Conservation (phyloP, 1,140 invertebrate genomes). For the Homarus americanus region DNA sequence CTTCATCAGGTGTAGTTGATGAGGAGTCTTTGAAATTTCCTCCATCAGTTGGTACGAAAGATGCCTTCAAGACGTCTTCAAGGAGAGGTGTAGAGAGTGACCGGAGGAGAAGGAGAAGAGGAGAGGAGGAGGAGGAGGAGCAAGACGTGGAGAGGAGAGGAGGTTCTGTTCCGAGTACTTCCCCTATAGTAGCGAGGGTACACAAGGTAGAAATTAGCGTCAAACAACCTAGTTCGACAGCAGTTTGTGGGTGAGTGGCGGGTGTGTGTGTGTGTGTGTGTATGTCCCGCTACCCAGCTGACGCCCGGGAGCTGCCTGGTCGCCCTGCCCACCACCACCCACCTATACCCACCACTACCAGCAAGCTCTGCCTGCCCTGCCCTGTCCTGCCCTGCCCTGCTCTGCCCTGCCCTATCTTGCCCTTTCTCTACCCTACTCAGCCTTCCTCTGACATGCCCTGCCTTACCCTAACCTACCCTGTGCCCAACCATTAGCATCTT, state of each 20-base stretch:
- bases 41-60: too few relatives aligned
- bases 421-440: not conserved
- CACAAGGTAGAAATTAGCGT: not conserved
- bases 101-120: too few relatives aligned
- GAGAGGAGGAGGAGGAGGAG: too few relatives aligned
- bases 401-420: not conserved
- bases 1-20: too few relatives aligned
- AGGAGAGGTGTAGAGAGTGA: too few relatives aligned
- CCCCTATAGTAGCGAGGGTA: too few relatives aligned
- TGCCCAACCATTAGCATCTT: too few relatives aligned
- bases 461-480: too few relatives aligned
- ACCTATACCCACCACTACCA: not conserved
- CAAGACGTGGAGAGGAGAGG: too few relatives aligned
- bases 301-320: constrained; percentile 1
- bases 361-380: not conserved
- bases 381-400: not conserved
- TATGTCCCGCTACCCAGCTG: constrained; percentile 17
- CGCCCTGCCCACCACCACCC: constrained; percentile 18
- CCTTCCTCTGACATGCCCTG: not conserved
- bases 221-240: not conserved
- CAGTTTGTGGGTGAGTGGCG: not conserved
- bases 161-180: too few relatives aligned
- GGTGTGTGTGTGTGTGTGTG: not conserved
- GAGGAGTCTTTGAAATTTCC: too few relatives aligned
- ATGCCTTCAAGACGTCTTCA: too few relatives aligned